These are phyloP conservation scores for Argyrosomus japonicus DNA, from an alignment of 2,113 vertebrate genomes.

Conservation along the genomic window DNA sequence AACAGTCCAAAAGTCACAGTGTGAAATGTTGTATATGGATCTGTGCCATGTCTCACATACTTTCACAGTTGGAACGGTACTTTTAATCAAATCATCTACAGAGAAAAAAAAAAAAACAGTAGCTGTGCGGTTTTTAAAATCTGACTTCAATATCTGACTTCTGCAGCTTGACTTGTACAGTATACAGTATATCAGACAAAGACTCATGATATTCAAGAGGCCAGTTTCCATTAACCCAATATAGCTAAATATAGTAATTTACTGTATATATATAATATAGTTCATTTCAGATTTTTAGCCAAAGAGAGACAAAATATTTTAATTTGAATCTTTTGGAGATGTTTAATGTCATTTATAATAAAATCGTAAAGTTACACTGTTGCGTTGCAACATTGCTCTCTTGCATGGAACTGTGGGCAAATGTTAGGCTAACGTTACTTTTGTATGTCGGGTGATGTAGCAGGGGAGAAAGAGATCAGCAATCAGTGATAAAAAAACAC, in stretches of 20 bases:
- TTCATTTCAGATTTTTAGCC: too few relatives aligned
- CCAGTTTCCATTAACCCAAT: neutral
- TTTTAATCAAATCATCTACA: neutral
- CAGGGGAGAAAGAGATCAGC: too few relatives aligned
- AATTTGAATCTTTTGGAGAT: too few relatives aligned
- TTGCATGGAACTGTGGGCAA: too few relatives aligned
- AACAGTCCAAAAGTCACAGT: neutral
- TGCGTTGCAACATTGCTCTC: too few relatives aligned
- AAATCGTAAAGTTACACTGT: too few relatives aligned
- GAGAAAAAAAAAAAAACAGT: neutral
- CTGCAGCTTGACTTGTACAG: neutral
- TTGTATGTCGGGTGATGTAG: too few relatives aligned
- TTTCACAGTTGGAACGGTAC: conserved; percentile 1
- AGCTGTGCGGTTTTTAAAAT: neutral
- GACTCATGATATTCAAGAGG: neutral
- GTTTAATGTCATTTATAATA: too few relatives aligned
- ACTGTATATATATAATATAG: too few relatives aligned
- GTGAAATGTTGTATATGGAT: conserved; percentile 37
- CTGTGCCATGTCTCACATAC: conserved; percentile 11
- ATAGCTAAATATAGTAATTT: neutral
- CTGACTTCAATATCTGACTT: neutral
- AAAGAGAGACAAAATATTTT: too few relatives aligned
- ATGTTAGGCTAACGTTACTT: too few relatives aligned
- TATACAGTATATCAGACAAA: neutral
- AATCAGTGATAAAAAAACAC: too few relatives aligned